Conservation (phyloP, 2,113 vertebrate species). For the Micromys minutus region DNA sequence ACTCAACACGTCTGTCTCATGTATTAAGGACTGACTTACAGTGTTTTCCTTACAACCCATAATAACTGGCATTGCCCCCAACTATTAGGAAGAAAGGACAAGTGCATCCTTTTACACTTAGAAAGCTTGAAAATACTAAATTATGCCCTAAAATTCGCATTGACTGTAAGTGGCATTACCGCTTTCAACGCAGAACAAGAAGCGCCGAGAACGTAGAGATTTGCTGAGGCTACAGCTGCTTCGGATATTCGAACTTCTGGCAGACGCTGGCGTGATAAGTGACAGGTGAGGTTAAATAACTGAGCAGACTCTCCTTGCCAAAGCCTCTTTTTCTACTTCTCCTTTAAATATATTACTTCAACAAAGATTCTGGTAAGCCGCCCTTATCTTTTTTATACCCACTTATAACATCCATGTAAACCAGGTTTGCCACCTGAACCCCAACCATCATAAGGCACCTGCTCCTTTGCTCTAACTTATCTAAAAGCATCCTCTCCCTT, state of each 20-base stretch:
- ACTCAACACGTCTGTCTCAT: not conserved
- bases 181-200: slow-evolving; percentile 92
- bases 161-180: not conserved
- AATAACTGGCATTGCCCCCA: not conserved
- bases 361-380: not conserved
- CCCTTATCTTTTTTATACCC: not conserved
- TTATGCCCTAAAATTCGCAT: not conserved
- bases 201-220: slow-evolving; percentile 95
- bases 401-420: not conserved
- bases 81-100: not conserved
- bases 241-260: slow-evolving; percentile 97
- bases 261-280: slow-evolving; percentile 97
- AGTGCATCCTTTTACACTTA: not conserved
- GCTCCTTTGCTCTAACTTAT: not conserved
- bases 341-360: slow-evolving; percentile 6
- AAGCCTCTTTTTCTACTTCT: not conserved
- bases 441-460: not conserved
- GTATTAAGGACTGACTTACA: not conserved
- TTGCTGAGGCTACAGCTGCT: slow-evolving; percentile 95
- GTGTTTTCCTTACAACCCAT: not conserved
- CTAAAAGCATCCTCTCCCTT: slow-evolving; percentile 39
- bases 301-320: not conserved
- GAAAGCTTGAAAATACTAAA: not conserved
- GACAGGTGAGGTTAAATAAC: slow-evolving; percentile 90
- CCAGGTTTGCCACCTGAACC: not conserved